Evolutionary conservation across 2,888 invertebrate genomes (phyloP), one percentile per base, ranked within the genome.

Genomic region (Tineola bisselliella): DNA sequence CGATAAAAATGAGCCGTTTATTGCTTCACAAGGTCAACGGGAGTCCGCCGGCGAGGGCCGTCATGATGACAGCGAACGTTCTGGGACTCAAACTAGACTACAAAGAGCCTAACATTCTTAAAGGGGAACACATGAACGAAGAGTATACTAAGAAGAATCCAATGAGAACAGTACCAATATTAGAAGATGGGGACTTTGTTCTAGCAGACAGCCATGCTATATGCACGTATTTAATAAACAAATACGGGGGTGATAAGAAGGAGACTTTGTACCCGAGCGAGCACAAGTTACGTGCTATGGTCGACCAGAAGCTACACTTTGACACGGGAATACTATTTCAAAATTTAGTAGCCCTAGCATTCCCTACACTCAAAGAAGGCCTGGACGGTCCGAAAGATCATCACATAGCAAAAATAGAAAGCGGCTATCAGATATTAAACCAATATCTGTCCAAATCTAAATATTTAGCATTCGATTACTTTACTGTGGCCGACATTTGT

Each of bases 401-500:
- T 11, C 68, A 70, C 8, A 60, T 65, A 0, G 65, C 64, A 1
- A 63, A 63, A 4, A 64, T 69, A 0, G 65, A 70, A 17, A 72
- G 72, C 62, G 66, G 66, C 0, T 75, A 78, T 62, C 68, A 68
- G 1, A 64, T 69, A 44, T 44, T 72, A 13, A 74, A 76, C 59
- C 70, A 69, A 61, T 77, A 74, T 65, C 69, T 76, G 5, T 66
- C 71, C 58, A 65, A 60, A 19, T 68, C 65, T 0, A 43, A 64
- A 4, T 76, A 66, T 58, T 59, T 73, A 8, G 74, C 72, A 4
- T 64, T 65, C 5, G 65, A 73, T 13, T 64, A 69, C 18, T 43
- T 75, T 4, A 76, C 77, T 0, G 5, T 76, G 5, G 77, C 77
- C 19, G 77, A 77, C 62, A 62, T 77, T 15, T 70, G 75, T 0